phyloP scores from a whole-genome alignment of 2,797 vertebrate genomes.

The Monodelphis domestica region DNA sequence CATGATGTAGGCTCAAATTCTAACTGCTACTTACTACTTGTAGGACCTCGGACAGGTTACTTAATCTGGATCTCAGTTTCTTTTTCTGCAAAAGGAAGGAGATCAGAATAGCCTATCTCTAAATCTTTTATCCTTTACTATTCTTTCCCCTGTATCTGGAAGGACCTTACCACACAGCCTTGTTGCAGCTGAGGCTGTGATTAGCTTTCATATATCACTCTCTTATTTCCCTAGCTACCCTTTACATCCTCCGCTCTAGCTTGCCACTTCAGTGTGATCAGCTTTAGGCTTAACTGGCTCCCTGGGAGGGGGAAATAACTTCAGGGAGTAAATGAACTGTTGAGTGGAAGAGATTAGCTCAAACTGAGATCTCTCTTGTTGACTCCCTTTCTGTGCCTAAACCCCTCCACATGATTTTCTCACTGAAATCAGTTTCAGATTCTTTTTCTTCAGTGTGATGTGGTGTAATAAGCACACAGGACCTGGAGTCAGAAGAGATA shows the following conservation, averaged over 20 bases:
- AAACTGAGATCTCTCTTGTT: not conserved
- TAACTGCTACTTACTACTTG: not conserved
- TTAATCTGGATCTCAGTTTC: not conserved
- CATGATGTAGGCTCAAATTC: not conserved
- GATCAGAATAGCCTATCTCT: not conserved
- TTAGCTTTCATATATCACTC: not conserved
- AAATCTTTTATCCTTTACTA: not conserved
- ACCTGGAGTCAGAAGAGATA: not conserved
- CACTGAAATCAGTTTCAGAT: not conserved
- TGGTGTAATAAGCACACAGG: not conserved
- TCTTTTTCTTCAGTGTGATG: not conserved
- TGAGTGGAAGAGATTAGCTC: not conserved
- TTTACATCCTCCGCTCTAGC: not conserved
- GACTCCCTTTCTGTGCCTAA: not conserved
- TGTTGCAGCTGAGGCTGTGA: not conserved
- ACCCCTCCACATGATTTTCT: not conserved
- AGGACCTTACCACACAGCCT: not conserved
- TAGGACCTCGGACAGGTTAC: not conserved
- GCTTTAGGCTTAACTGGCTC: not conserved
- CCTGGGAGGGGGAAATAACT: not conserved
- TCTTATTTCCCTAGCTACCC: not conserved
- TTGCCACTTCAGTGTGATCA: not conserved
- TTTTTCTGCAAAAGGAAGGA: not conserved
- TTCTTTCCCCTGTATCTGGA: not conserved
- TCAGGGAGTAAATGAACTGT: not conserved